These are phyloP conservation scores for Protobothrops mucrosquamatus DNA, from an alignment of 2,113 vertebrate species.

Conservation along the genomic window DNA sequence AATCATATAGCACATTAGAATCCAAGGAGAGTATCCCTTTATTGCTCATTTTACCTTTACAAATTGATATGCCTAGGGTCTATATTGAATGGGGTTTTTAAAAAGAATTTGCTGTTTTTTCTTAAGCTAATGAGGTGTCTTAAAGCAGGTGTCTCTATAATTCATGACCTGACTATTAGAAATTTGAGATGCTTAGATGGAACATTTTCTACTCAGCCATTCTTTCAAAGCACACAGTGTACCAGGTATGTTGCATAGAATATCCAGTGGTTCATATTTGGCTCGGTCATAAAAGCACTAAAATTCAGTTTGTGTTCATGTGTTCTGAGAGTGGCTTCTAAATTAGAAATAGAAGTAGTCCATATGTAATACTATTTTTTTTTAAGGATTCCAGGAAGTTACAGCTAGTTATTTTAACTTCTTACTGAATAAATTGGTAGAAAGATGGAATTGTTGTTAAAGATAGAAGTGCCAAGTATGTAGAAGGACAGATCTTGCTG, in stretches of 20 bases:
- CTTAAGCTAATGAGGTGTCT: background rate
- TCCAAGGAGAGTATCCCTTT: constrained; percentile 9
- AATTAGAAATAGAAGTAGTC: background rate
- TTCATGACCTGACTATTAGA: constrained; percentile 39
- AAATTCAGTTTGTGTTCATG: background rate
- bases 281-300: background rate
- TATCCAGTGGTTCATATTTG: background rate
- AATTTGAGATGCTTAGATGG: constrained; percentile 29
- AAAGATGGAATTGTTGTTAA: background rate
- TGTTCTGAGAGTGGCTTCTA: background rate
- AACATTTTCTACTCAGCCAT: constrained; percentile 30
- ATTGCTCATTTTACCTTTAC: background rate
- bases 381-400: background rate
- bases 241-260: background rate
- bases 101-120: constrained; percentile 8
- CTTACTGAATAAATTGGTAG: background rate
- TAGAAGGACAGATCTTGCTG: background rate
- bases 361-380: background rate
- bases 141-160: constrained; percentile 28
- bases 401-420: background rate
- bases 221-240: constrained; percentile 41
- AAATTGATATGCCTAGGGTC: background rate
- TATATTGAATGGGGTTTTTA: background rate
- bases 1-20: constrained; percentile 34
- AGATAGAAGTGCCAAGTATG: background rate